Conservation (phyloP, 2,113 vertebrate genomes). For the Vicugna pacos region DNA sequence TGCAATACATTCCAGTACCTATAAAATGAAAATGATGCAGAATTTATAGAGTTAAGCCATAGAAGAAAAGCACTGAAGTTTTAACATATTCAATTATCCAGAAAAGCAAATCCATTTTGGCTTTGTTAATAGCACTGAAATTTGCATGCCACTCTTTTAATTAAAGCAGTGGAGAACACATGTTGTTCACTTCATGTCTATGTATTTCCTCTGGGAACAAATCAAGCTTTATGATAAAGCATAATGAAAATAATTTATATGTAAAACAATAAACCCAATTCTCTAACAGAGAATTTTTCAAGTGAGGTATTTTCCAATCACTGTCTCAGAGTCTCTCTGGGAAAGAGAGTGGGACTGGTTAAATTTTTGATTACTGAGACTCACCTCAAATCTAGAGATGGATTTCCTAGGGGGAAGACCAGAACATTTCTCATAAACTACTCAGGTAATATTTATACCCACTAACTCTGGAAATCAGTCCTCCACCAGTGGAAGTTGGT, state of each 20-base stretch:
- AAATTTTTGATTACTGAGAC: neutral
- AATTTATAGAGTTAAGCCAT: slow-evolving; percentile 81
- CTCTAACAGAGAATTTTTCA: slow-evolving; percentile 50
- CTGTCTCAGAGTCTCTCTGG: neutral
- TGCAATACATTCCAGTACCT: neutral
- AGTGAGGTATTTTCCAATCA: slow-evolving; percentile 18
- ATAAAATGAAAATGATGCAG: slow-evolving; percentile 38
- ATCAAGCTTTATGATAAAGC: slow-evolving; percentile 86
- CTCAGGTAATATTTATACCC: neutral
- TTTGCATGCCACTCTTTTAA: slow-evolving; percentile 88
- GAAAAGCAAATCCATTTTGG: slow-evolving; percentile 88
- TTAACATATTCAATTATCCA: slow-evolving; percentile 86
- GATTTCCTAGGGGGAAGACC: neutral
- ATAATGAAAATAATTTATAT: slow-evolving; percentile 88
- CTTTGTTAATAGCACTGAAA: slow-evolving; percentile 86
- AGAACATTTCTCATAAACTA: neutral
- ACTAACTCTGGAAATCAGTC: neutral
- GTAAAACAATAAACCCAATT: slow-evolving; percentile 80
- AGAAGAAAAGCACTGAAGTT: slow-evolving; percentile 72
- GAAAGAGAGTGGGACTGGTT: neutral
- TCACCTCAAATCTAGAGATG: neutral
- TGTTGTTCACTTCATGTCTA: slow-evolving; percentile 85
- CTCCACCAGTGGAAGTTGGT: neutral
- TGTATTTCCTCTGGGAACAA: slow-evolving; percentile 84
- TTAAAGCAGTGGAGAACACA: slow-evolving; percentile 87